A percentile compares a stretch with the other conserved stretches of the same genome.
phyloP scores from a whole-genome alignment of 2,888 invertebrate genomes.

The Tenodera sinensis region DNA sequence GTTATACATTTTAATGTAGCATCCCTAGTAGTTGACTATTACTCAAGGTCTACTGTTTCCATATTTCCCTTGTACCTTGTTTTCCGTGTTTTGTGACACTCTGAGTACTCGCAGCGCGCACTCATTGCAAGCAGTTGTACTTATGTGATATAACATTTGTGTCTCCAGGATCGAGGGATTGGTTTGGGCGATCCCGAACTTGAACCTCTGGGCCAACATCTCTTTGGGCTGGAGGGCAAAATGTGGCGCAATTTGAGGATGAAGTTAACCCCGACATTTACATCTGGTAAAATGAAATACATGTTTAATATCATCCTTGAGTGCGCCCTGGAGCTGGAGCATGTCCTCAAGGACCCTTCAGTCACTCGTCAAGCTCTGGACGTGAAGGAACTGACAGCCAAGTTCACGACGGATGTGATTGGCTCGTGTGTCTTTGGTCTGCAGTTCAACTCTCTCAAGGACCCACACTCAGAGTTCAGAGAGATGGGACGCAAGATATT shows the following conservation, averaged over 20 bases:
- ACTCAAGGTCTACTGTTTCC: no score
- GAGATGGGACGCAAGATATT: constrained; percentile 29
- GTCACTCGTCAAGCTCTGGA: constrained; percentile 18
- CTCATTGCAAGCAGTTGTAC: no score
- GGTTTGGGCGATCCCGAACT: not conserved
- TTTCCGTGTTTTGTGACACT: no score
- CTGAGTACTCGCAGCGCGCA: no score
- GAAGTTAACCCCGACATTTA: constrained; percentile 39
- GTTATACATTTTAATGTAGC: no score
- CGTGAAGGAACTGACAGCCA: constrained; percentile 28
- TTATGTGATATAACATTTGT: no score
- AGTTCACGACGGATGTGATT: constrained; percentile 32
- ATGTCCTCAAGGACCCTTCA: constrained; percentile 30
- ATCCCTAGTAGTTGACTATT: no score
- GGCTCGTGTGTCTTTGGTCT: constrained; percentile 32
- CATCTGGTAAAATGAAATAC: constrained; percentile 40
- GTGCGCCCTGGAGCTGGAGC: no score
- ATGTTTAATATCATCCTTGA: constrained; percentile 36
- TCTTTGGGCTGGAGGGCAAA: constrained; percentile 30
- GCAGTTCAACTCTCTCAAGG: constrained; percentile 28
- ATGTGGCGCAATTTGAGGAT: constrained; percentile 39
- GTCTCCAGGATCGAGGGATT: not conserved
- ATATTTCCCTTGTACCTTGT: no score
- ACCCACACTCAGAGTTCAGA: constrained; percentile 30
- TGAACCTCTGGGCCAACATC: constrained; percentile 27